Base-by-base conservation (phyloP, 2,797 vertebrate genomes). In the Ctenosaura bakeri region DNA sequence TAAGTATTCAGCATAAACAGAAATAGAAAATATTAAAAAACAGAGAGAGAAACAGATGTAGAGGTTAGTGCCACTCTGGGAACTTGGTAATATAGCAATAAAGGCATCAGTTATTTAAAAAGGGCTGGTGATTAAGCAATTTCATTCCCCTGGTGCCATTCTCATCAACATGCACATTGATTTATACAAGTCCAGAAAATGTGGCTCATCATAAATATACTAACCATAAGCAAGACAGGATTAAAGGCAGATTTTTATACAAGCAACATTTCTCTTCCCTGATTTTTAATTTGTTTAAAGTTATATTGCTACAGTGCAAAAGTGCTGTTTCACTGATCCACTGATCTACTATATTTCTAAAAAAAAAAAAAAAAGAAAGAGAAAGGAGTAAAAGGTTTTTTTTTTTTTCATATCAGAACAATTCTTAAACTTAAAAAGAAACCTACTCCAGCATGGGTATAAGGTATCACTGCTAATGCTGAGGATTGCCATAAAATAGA, bases 111-210 rank as follows among this genome's bases (percentile, higher is more conserved):
- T 74, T 85, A 73, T 73, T 85, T 73, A 26, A 50, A 85, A 85
- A 85, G 8, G n/a, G 69, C 8, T 85, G 66, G 22, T 71, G 66
- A 85, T 74, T 38, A 85, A 85, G 50, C 50, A 74, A 24, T 56
- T 32, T 74, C 29, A 50, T 71, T 74, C 50, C 84, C n/a, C 74
- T 35, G 50, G 50, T 35, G 50, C 69, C 32, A 86, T 56, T 56
- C 22, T 52, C n/a, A 54, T 86, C 69, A 26, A 74, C 69, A 74
- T 74, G 69, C 50, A 86, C 74, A 86, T 86, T 56, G 84, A 86
- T 74, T 74, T 54, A 22, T 32, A 52, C 69, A 86, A 86, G 32
- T 22, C 69, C 22, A 74, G 66, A n/a, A 56, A 86, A 74, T 71
- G 29, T 56, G 12, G 29, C 22, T 56, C 12, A 38, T n/a, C n/a